phyloP scores from a whole-genome alignment of 2,113 vertebrate genomes.

The Grus americana region DNA sequence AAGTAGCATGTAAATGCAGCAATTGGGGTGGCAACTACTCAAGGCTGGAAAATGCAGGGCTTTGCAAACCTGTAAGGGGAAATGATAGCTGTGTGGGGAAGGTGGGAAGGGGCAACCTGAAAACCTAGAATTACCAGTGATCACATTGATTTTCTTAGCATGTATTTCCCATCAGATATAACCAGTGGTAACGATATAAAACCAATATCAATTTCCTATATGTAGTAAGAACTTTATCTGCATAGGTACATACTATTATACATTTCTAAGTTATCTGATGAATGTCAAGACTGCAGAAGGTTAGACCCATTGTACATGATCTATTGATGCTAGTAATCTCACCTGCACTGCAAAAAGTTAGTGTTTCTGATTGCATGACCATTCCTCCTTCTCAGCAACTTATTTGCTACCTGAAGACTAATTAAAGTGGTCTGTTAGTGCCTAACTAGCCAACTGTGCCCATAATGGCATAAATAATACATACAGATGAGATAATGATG shows the following conservation, averaged over 20 bases:
- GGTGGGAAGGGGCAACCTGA: neutral
- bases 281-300: neutral
- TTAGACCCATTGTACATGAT: neutral
- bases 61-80: neutral
- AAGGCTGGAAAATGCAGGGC: neutral
- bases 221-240: neutral
- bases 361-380: neutral
- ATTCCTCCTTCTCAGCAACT: neutral
- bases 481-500: neutral
- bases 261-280: neutral
- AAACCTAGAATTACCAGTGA: neutral
- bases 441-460: neutral
- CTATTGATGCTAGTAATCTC: neutral
- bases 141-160: neutral
- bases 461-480: neutral
- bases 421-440: neutral
- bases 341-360: neutral
- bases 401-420: neutral
- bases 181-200: neutral
- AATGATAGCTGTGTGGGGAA: neutral
- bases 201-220: neutral
- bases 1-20: conserved; percentile 53
- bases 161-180: conserved; percentile 10
- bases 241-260: no score
- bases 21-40: conserved; percentile 2